Evolutionary conservation across 1,140 invertebrate species (phyloP).

Genomic region (Drosophila funebris): DNA sequence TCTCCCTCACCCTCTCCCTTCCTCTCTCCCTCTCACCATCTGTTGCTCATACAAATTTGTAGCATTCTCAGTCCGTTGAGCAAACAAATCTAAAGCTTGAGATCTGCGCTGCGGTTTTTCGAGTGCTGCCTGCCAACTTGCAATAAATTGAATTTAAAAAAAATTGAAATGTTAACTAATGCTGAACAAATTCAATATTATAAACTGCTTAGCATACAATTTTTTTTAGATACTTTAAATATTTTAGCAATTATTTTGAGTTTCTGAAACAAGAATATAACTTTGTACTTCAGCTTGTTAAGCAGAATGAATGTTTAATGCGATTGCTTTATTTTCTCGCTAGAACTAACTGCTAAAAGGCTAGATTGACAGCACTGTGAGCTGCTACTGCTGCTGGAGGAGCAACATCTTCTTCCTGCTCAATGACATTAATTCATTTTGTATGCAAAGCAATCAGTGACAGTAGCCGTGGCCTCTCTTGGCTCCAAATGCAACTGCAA

Average conservation of each 20-base stretch:
- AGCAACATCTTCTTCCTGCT: conserved; percentile 76
- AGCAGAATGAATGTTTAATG: not conserved
- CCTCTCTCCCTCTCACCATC: not conserved
- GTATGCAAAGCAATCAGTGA: conserved; percentile 80
- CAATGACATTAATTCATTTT: conserved; percentile 82
- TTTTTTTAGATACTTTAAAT: not conserved
- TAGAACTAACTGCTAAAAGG: not conserved
- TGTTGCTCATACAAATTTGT: conserved; percentile 71
- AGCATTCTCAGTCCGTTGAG: conserved; percentile 39
- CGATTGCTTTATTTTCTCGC: not conserved
- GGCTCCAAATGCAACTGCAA: conserved; percentile 1
- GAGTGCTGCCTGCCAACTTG: not conserved
- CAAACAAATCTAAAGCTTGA: conserved; percentile 33
- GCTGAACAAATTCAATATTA: too few species aligned
- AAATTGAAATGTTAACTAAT: too few species aligned
- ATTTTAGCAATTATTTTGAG: not conserved
- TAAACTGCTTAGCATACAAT: too few species aligned
- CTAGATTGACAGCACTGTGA: conserved; percentile 7
- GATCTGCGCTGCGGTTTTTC: not conserved
- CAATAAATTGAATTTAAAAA: not conserved
- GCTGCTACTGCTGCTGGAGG: conserved; percentile 50
- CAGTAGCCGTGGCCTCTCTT: conserved; percentile 45
- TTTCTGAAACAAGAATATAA: not conserved
- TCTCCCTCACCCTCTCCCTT: not conserved
- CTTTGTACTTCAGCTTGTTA: too few species aligned